phyloP scores from a whole-genome alignment of 2,113 vertebrate species.

The Callospermophilus lateralis region DNA sequence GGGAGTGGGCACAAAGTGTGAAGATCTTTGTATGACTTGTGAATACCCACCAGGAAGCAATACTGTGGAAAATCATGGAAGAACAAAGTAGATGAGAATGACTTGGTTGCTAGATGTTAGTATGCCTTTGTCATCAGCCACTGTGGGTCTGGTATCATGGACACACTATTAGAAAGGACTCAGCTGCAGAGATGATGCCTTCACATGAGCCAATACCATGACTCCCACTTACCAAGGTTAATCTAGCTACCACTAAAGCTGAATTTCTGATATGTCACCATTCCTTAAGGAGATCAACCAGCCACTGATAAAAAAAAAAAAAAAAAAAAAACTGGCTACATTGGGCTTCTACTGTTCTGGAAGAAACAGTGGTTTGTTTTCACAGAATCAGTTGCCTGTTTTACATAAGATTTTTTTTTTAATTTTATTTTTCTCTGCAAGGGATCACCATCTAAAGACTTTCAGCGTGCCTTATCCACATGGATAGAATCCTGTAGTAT shows the following conservation, averaged over 20 bases:
- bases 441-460: neutral
- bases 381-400: neutral
- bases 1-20: neutral
- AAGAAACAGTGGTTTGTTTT: neutral
- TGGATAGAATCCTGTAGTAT: neutral
- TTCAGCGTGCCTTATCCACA: neutral
- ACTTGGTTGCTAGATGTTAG: neutral
- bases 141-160: neutral
- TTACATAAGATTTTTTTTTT: neutral
- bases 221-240: neutral
- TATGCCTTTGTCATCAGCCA: neutral
- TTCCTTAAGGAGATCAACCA: neutral
- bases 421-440: neutral
- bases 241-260: neutral
- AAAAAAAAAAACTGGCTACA: neutral
- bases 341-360: neutral
- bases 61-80: neutral
- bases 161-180: neutral
- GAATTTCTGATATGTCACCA: neutral
- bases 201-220: neutral
- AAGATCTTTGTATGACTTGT: neutral
- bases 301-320: neutral
- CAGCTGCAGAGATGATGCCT: neutral
- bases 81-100: neutral
- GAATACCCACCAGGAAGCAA: constrained; percentile 20